Evolutionary conservation across 2,113 vertebrate genomes (phyloP), one percentile per base, ranked within the genome.

Genomic region (Myocastor coypus): DNA sequence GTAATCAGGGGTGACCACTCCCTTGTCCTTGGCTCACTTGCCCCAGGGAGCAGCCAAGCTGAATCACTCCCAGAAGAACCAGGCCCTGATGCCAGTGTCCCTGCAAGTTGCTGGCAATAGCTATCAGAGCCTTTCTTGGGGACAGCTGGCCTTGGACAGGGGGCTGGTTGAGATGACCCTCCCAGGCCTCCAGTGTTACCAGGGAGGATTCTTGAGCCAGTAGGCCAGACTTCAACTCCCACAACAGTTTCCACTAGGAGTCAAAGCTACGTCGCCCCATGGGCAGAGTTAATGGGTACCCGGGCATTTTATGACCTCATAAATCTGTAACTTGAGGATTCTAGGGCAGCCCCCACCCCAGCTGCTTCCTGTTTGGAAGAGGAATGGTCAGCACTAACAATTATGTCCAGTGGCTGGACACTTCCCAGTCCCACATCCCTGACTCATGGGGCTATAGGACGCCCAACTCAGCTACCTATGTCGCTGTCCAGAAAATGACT

Each of bases 351-450:
- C 92, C 95, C 92, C 93, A 95, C 95, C 97, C 84, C 94, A 88
- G 87, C 77, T 77, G 96, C 97, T 98, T 98, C 97, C 97, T 98
- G 97, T 98, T 97, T 98, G 97, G 94, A 91, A 96, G 87, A 96
- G 8, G 84, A 66, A 90, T 92, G 97, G 93, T 96, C 95, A 92
- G 95, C 96, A 94, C 87, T 73, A 97, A 83, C 93, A 97, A 97
- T 97, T 97, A 97, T 86, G 94, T 92, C 78, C 93, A 87, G 93
- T 94, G 94, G 89, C 91, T 22, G 95, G 96, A 90, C 80, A 97
- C 87, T 92, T 97, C 95, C 61, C 12, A 12, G 42, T 37, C 94
- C 96, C 42, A 52, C 69, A 91, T 92, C 42, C 82, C 77, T 97
- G 96, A 97, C 78, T 97, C 96, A 96, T 9, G 20, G 80, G 84